phyloP scores from a whole-genome alignment of 1,140 invertebrate species.

The Listronotus oregonensis region DNA sequence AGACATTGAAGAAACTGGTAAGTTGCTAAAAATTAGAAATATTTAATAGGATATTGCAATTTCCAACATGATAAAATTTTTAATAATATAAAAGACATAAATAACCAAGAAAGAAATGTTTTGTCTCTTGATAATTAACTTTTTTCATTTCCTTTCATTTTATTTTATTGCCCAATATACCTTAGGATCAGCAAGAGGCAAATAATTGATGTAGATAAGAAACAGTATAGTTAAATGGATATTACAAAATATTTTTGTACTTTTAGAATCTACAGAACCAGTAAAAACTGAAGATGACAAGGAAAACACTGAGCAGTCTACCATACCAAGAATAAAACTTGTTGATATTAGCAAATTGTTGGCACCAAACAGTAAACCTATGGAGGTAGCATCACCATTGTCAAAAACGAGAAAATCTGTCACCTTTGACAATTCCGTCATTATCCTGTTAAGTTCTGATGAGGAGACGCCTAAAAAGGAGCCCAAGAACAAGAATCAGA shows the following conservation, averaged over 20 bases:
- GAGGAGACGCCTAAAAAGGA: slow-evolving; percentile 36
- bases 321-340: slow-evolving; percentile 40
- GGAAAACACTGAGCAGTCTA: background rate
- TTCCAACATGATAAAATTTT: background rate
- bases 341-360: slow-evolving; percentile 49
- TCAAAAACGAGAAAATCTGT: slow-evolving; percentile 33
- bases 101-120: too few relatives aligned
- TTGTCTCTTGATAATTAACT: too few relatives aligned
- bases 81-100: background rate
- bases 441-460: slow-evolving; percentile 45
- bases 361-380: slow-evolving; percentile 28
- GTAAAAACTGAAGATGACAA: too few relatives aligned
- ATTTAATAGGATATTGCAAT: background rate
- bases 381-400: slow-evolving; percentile 11
- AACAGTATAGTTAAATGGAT: too few relatives aligned
- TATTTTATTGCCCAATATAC: too few relatives aligned
- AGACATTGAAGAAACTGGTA: background rate
- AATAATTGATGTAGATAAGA: too few relatives aligned
- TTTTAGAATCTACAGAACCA: too few relatives aligned
- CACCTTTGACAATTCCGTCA: slow-evolving; percentile 41
- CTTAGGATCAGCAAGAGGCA: too few relatives aligned
- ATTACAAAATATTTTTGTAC: too few relatives aligned
- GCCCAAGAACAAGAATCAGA: slow-evolving; percentile 16
- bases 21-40: background rate
- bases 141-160: too few relatives aligned